A percentile compares a stretch with the other conserved stretches of the same genome.
Conservation (phyloP, 1,140 invertebrate species). For the Drosophila ananassae region DNA sequence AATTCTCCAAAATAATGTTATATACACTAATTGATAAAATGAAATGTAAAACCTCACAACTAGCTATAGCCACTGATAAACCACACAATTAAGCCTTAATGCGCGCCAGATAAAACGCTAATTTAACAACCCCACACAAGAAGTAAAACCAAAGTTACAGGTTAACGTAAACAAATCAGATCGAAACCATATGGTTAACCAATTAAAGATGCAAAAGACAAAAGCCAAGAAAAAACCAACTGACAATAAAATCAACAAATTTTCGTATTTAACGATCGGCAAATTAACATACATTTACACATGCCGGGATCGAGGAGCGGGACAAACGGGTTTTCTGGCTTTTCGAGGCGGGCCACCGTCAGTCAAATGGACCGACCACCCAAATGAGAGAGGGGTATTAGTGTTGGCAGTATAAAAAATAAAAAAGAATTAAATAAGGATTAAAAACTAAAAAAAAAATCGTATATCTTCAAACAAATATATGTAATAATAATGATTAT, state of each 20-base stretch:
- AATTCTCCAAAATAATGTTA: not conserved
- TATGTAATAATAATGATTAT: too few species aligned
- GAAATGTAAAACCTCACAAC: slow-evolving; percentile 2
- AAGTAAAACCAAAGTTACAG: slow-evolving; percentile 30
- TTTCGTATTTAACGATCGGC: slow-evolving; percentile 66
- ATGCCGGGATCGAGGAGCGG: slow-evolving; percentile 14
- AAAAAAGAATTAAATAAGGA: not conserved
- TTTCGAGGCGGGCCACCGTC: slow-evolving; percentile 44
- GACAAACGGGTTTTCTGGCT: slow-evolving; percentile 57
- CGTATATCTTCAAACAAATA: not conserved
- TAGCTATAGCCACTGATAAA: slow-evolving; percentile 21
- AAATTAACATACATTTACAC: slow-evolving; percentile 77
- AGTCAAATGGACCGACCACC: slow-evolving; percentile 47
- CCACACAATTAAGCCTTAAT: slow-evolving; percentile 44
- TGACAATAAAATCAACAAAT: slow-evolving; percentile 75
- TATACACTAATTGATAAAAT: not conserved
- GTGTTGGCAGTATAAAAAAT: slow-evolving; percentile 1
- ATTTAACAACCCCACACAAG: slow-evolving; percentile 55
- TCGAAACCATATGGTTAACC: slow-evolving; percentile 39
- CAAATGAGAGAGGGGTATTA: slow-evolving; percentile 18
- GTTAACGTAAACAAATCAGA: slow-evolving; percentile 43
- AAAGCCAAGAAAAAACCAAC: slow-evolving; percentile 45
- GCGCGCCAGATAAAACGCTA: slow-evolving; percentile 32
- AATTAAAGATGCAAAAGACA: slow-evolving; percentile 56
- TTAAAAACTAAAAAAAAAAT: not conserved